Evolutionary conservation across 2,888 invertebrate genomes (phyloP).

Genomic region (Phania funesta): DNA sequence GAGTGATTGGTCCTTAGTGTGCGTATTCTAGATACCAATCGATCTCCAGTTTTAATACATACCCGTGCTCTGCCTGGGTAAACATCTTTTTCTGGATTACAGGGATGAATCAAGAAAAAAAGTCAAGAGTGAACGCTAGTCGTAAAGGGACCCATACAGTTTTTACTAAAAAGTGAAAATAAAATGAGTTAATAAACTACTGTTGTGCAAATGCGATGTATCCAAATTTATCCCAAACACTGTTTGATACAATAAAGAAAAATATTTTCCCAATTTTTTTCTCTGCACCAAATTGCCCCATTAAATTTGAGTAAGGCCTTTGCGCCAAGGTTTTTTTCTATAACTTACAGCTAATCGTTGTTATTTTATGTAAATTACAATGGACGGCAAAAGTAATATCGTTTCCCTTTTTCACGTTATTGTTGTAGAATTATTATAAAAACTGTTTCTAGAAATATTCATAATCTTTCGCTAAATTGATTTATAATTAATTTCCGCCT

Average conservation of each 20-base stretch:
- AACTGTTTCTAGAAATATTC: conserved; percentile 30
- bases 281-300: background rate
- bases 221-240: no score
- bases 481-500: conserved; percentile 59
- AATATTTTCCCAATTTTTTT: background rate
- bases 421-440: conserved; percentile 12
- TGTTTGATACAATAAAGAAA: background rate
- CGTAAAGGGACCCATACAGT: no score
- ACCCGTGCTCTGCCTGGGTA: no score
- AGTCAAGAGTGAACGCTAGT: no score
- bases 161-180: no score
- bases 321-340: conserved; percentile 13
- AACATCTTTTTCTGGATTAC: no score
- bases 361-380: conserved; percentile 42
- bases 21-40: no score
- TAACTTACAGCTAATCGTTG: conserved; percentile 9
- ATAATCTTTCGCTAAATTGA: conserved; percentile 50
- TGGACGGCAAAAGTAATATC: background rate
- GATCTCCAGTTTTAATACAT: no score
- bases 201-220: no score
- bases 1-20: no score
- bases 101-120: no score
- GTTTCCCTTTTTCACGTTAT: conserved; percentile 1
- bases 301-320: background rate
- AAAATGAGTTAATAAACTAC: no score